These are phyloP conservation scores for Aphelenchoides bicaudatus DNA, from an alignment of 2,888 invertebrate species.

Conservation along the genomic window DNA sequence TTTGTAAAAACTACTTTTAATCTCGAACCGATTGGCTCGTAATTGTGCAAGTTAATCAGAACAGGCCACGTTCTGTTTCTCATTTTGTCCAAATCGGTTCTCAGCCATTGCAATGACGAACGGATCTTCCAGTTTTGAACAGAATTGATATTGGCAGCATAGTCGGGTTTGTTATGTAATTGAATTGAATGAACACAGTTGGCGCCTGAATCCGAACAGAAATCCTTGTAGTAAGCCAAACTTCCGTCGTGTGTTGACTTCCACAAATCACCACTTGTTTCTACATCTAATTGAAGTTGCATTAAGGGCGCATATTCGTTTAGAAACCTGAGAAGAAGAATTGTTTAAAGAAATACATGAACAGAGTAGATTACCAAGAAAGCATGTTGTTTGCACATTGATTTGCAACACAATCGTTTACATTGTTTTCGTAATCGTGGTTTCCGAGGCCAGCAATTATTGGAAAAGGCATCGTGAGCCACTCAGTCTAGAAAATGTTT, in stretches of 20 bases:
- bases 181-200: conserved; percentile 54
- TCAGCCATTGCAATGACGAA: conserved; percentile 36
- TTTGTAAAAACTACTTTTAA: neutral
- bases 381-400: conserved; percentile 41
- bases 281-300: conserved; percentile 40
- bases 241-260: conserved; percentile 45
- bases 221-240: conserved; percentile 47
- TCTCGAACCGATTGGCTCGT: conserved; percentile 4
- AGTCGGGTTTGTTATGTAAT: conserved; percentile 58
- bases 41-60: conserved; percentile 39
- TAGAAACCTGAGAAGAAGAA: conserved; percentile 38
- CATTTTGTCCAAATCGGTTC: conserved; percentile 27
- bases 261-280: conserved; percentile 31
- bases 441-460: conserved; percentile 56
- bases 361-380: conserved; percentile 25
- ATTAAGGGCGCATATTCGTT: conserved; percentile 40
- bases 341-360: conserved; percentile 18
- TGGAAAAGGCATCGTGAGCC: conserved; percentile 50
- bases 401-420: conserved; percentile 44
- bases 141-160: conserved; percentile 30
- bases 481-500: conserved; percentile 24
- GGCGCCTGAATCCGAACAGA: conserved; percentile 45
- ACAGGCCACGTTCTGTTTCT: conserved; percentile 32
- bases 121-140: conserved; percentile 33
- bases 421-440: conserved; percentile 59